Conservation (phyloP, 2,888 invertebrate genomes). For the Drosophila ochracea region DNA sequence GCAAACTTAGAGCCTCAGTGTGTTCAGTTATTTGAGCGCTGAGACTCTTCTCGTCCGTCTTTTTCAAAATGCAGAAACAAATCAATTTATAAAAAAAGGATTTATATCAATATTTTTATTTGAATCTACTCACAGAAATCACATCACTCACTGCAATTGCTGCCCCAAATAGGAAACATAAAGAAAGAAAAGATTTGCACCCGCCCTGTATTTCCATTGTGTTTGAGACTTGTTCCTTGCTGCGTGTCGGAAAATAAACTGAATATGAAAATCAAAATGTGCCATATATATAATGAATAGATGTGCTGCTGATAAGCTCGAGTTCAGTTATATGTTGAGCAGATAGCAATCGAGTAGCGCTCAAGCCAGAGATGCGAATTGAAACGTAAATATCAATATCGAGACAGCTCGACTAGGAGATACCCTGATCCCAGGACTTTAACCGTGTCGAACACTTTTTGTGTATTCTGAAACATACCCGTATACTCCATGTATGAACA, state of each 20-base stretch:
- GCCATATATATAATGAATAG: not conserved
- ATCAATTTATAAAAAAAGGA: not conserved
- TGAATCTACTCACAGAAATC: not conserved
- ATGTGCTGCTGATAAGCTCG: not conserved
- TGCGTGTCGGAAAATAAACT: not conserved
- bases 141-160: not conserved
- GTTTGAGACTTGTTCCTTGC: not conserved
- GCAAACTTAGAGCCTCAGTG: not conserved
- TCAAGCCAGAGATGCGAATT: not conserved
- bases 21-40: slow-evolving; percentile 6
- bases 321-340: not conserved
- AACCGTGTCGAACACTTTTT: not conserved
- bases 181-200: not conserved
- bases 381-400: not conserved
- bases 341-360: not conserved
- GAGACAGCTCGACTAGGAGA: not conserved
- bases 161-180: not conserved
- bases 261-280: not conserved
- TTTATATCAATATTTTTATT: not conserved
- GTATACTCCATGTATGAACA: not conserved
- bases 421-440: not conserved
- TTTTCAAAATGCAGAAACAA: not conserved
- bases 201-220: not conserved
- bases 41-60: not conserved
- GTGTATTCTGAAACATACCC: not conserved